A percentile compares a stretch with the other conserved stretches of the same genome.
These are phyloP conservation scores for Dolichomitus sp. DNA, from an alignment of 2,888 invertebrate genomes.

Conservation along the genomic window DNA sequence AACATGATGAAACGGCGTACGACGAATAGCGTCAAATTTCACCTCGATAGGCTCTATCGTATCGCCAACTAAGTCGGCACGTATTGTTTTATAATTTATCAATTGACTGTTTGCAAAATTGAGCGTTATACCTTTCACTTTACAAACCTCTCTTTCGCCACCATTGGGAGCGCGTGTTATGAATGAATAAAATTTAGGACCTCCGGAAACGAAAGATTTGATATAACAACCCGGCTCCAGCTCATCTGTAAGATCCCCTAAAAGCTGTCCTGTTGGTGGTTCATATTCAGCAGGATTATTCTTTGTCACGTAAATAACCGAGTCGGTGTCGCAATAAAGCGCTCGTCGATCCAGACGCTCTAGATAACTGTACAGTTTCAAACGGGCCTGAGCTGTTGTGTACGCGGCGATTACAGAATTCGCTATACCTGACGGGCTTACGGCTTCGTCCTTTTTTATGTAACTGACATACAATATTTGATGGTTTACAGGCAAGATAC, in stretches of 20 bases:
- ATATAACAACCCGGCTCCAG: slow-evolving; percentile 75
- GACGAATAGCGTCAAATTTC: neutral
- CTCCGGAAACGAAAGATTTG: slow-evolving; percentile 78
- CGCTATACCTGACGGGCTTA: slow-evolving; percentile 50
- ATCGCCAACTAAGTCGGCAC: slow-evolving; percentile 7
- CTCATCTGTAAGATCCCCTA: slow-evolving; percentile 82
- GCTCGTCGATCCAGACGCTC: slow-evolving; percentile 75
- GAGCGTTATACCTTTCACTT: slow-evolving; percentile 68
- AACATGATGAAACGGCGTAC: too few species aligned
- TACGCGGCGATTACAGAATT: slow-evolving; percentile 81
- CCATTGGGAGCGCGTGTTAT: slow-evolving; percentile 16
- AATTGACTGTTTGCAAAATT: slow-evolving; percentile 52
- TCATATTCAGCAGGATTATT: slow-evolving; percentile 48
- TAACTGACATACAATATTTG: slow-evolving; percentile 70
- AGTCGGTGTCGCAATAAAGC: slow-evolving; percentile 83
- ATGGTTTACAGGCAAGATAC: slow-evolving; percentile 61
- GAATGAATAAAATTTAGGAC: slow-evolving; percentile 79
- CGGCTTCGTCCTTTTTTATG: slow-evolving; percentile 66
- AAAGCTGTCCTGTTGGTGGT: slow-evolving; percentile 69
- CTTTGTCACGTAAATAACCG: slow-evolving; percentile 75
- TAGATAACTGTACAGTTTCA: slow-evolving; percentile 78
- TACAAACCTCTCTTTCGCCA: slow-evolving; percentile 63
- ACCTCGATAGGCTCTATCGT: neutral
- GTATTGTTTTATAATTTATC: slow-evolving; percentile 55
- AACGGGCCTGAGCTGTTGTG: slow-evolving; percentile 79